These are phyloP conservation scores for Pogonomyrmex californicus DNA, from an alignment of 1,140 invertebrate species.

Conservation along the genomic window DNA sequence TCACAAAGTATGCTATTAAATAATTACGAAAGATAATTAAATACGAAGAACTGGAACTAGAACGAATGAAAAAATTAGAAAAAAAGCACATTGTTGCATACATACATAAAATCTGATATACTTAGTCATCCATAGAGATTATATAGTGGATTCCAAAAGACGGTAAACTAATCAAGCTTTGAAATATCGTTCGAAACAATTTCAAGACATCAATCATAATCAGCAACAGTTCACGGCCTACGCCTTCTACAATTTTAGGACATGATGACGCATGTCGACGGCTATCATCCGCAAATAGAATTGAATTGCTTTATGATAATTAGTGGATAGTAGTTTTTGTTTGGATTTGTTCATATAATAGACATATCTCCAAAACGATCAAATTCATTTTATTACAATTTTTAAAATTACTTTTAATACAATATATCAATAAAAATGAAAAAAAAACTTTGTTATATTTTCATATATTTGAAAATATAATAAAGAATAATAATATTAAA, in stretches of 20 bases:
- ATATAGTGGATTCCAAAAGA: not conserved
- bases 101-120: not conserved
- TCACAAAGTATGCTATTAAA: not conserved
- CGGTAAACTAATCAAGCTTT: conserved; percentile 75
- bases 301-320: conserved; percentile 22
- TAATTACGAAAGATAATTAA: not conserved
- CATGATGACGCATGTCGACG: conserved; percentile 20
- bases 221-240: conserved; percentile 68
- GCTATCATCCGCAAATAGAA: not conserved
- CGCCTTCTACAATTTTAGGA: conserved; percentile 22
- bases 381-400: not conserved
- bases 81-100: not conserved
- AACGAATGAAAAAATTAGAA: not conserved
- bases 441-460: not conserved
- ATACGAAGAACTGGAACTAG: no score
- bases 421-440: not conserved
- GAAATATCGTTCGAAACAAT: conserved; percentile 77
- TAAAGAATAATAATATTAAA: not conserved
- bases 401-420: not conserved
- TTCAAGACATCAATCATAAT: conserved; percentile 71
- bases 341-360: conserved; percentile 21
- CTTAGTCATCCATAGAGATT: not conserved
- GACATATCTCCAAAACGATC: not conserved
- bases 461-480: not conserved
- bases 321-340: not conserved